Base-by-base conservation (phyloP, 2,113 vertebrate genomes). In the Rutilus rutilus region DNA sequence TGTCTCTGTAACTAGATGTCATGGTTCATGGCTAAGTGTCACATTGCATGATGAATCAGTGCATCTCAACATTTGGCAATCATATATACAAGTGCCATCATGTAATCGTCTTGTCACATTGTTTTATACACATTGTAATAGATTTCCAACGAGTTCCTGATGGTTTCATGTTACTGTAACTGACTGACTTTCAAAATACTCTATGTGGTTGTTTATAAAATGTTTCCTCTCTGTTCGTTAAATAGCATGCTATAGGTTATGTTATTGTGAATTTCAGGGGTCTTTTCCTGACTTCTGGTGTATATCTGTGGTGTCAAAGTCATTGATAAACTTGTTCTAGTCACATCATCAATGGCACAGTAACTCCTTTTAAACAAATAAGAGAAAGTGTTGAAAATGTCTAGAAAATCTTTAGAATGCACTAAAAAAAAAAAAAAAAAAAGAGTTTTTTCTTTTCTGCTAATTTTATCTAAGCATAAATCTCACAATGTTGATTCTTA, bases 291-390 rank as follows among this genome's bases (percentile, higher is more conserved):
- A 88, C 69, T 54, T 86, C 65, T 85, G 60, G 4, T 87, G 86
- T 83, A 17, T 80, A 78, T 33, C 60, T 89, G 82, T 89, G 27
- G 85, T 86, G 85, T 52, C 87, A 84, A 81, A 81, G 82, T 74
- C 83, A 86, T 92, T 88, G 45, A 87, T 84, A 33, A 85, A 60
- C 75, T 85, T 88, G 86, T 89, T 87, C 82, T 83, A 86, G 84
- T 88, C 75, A 86, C 71, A 81, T 82, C 82, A 88, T 87, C 78
- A 90, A 87, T 88, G 89, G 87, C 85, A 87, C 90, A 91, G 90
- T 91, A 91, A 91, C 91, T 91, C 90, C 90, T 92, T 91, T 90
- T 62, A 74, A 12, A 9, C 0, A 33, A 60, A 52, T 27, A 59
- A 52, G 21, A 23, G 4, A 52, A 17, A 6, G 15, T 52, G 1